Evolutionary conservation across 2,113 vertebrate genomes (phyloP), one percentile per base, ranked within the genome.

Genomic region (Pogona vitticeps): DNA sequence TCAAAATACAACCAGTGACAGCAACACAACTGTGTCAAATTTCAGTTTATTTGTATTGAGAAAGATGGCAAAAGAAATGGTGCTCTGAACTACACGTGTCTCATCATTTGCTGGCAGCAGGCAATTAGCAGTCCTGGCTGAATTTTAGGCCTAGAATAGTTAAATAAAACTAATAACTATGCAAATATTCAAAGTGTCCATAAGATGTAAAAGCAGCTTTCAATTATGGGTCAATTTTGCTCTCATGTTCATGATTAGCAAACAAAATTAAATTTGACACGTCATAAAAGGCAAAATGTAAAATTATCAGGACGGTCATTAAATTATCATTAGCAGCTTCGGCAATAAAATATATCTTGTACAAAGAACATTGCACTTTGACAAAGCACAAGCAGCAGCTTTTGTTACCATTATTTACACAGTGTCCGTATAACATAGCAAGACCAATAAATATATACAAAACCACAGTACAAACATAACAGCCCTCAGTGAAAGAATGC

Each of bases 41-140:
- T 94, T 91, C 90, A 91, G 90, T 97, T 96, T 97, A 97, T 96
- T 97, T 93, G 91, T 94, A 94, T 89, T 93, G 91, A 96, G 93
- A 93, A 96, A 93, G 91, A 82, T 93, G 91, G 94, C 94, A 92
- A 93, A 87, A 94, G 90, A 92, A 92, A 90, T 40, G 87, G 85
- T 91, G 91, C 90, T 94, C 71, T 88, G 90, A 92, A 88, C 89
- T 89, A 93, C 80, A 94, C 93, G 92, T 88, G 75, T 31, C 40
- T 38, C 59, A 90, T 92, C 93, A 92, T 94, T 90, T 93, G 91
- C 90, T 93, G 89, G 84, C 93, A 94, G 91, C 92, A 92, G 42
- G 61, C 87, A 70, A 31, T 73, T 71, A 86, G 21, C 83, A 81
- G 76, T n/a, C 17, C 0, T 88, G 70, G 78, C 59, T 65, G 87